Conservation (phyloP, 1,140 invertebrate genomes). For the Saxidomus purpurata region DNA sequence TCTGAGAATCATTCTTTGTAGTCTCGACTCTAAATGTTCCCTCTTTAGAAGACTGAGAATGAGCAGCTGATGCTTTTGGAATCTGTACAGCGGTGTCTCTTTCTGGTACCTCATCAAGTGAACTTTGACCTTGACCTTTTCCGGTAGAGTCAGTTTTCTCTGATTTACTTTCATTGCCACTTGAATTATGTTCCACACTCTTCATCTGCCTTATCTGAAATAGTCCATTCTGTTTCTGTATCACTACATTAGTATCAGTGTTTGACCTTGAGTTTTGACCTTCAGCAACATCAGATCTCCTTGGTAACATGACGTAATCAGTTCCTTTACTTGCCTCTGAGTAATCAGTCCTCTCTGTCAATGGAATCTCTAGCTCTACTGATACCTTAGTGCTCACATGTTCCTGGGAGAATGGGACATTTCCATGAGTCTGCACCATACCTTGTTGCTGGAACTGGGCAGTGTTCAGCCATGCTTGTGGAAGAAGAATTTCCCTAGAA, state of each 20-base stretch:
- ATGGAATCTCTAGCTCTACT: neutral
- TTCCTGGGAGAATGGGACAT: neutral
- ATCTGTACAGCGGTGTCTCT: neutral
- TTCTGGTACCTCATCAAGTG: slow-evolving; percentile 61
- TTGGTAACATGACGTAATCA: slow-evolving; percentile 22
- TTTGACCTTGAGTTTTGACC: neutral
- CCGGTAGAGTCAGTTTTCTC: slow-evolving; percentile 17
- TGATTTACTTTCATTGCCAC: slow-evolving; percentile 29
- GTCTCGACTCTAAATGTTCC: slow-evolving; percentile 27
- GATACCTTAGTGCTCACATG: neutral
- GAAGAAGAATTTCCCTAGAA: slow-evolving; percentile 39
- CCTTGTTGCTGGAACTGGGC: neutral
- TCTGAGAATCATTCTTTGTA: slow-evolving; percentile 39
- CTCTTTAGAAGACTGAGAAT: slow-evolving; percentile 11
- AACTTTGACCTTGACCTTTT: slow-evolving; percentile 29
- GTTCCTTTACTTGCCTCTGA: slow-evolving; percentile 50
- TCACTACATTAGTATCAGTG: neutral
- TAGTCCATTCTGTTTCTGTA: slow-evolving; percentile 48
- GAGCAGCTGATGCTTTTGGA: neutral
- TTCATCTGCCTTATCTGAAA: slow-evolving; percentile 35
- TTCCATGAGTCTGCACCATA: neutral
- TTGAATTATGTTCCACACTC: neutral
- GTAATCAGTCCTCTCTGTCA: slow-evolving; percentile 40
- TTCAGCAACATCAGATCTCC: slow-evolving; percentile 2
- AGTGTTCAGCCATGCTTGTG: slow-evolving; percentile 1